Conservation (phyloP, 2,888 invertebrate genomes). For the Caenorhabditis japonica region DNA sequence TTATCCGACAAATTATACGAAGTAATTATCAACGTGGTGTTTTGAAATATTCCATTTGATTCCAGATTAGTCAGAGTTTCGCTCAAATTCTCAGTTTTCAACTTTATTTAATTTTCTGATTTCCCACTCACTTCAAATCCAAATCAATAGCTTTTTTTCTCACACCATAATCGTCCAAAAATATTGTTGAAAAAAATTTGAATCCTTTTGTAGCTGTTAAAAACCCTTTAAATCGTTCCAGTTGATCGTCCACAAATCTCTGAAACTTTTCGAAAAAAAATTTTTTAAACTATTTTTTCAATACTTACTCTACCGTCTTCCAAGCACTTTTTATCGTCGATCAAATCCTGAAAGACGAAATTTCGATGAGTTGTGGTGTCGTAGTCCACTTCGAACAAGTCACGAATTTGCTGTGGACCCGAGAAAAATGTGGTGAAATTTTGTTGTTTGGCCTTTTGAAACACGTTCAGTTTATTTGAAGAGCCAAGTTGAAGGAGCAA, state of each 20-base stretch:
- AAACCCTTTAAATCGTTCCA: conserved; percentile 19
- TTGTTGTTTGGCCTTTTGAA: conserved; percentile 23
- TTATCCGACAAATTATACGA: conserved; percentile 21
- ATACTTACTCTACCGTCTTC: conserved; percentile 30
- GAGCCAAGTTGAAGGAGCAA: conserved; percentile 23
- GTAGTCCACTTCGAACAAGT: conserved; percentile 25
- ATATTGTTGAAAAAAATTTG: conserved; percentile 22
- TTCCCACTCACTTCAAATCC: conserved; percentile 29
- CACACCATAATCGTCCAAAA: conserved; percentile 24
- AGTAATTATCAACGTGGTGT: conserved; percentile 20
- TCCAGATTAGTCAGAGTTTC: conserved; percentile 3
- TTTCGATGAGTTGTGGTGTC: conserved; percentile 29
- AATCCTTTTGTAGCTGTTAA: conserved; percentile 12
- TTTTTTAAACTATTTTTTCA: not conserved
- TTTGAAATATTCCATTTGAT: conserved; percentile 15
- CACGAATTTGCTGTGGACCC: conserved; percentile 29
- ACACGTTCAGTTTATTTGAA: conserved; percentile 15
- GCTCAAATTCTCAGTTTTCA: too few relatives aligned
- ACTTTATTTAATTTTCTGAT: too few relatives aligned
- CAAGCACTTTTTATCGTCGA: conserved; percentile 26
- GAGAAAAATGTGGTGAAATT: conserved; percentile 36
- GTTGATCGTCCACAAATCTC: conserved; percentile 26
- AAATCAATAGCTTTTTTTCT: conserved; percentile 21
- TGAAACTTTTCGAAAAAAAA: too few relatives aligned
- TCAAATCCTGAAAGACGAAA: conserved; percentile 24